Percentiles rank a stretch among this genome's conserved stretches.
phyloP scores from a whole-genome alignment of 2,113 vertebrate genomes.

The Sula dactylatra region DNA sequence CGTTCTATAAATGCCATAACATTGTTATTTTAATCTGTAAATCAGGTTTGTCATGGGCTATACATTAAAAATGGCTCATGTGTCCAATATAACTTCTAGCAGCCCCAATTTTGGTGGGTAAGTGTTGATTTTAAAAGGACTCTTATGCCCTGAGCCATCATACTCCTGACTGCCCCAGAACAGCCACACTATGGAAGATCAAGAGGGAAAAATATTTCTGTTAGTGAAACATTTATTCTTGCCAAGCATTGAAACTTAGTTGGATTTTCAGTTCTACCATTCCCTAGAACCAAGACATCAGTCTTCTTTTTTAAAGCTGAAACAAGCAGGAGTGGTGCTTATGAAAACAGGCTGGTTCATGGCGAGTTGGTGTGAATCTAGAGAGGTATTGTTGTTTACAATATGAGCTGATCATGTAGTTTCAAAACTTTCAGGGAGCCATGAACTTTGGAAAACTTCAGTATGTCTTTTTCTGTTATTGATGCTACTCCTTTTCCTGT shows the following conservation, averaged over 20 bases:
- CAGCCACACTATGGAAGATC: neutral
- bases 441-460: neutral
- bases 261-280: conserved; percentile 5
- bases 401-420: neutral
- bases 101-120: conserved; percentile 36
- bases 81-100: conserved; percentile 65
- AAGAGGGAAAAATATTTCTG: conserved; percentile 32
- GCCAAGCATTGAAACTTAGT: neutral
- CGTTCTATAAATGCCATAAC: conserved; percentile 66
- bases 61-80: conserved; percentile 58
- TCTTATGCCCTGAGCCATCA: conserved; percentile 55
- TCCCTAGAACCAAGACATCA: neutral
- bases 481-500: neutral
- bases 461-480: neutral
- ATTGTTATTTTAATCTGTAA: conserved; percentile 73
- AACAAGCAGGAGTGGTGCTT: neutral
- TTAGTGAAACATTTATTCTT: conserved; percentile 32
- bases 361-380: neutral
- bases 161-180: conserved; percentile 43
- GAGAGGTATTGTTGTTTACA: neutral
- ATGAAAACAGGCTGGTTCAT: neutral
- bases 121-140: conserved; percentile 58
- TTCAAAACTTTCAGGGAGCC: neutral
- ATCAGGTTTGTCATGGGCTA: conserved; percentile 64
- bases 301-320: neutral